Percentiles rank a stretch among this genome's conserved stretches.
Conservation (phyloP, 2,113 vertebrate species). For the Rhinopithecus roxellana region DNA sequence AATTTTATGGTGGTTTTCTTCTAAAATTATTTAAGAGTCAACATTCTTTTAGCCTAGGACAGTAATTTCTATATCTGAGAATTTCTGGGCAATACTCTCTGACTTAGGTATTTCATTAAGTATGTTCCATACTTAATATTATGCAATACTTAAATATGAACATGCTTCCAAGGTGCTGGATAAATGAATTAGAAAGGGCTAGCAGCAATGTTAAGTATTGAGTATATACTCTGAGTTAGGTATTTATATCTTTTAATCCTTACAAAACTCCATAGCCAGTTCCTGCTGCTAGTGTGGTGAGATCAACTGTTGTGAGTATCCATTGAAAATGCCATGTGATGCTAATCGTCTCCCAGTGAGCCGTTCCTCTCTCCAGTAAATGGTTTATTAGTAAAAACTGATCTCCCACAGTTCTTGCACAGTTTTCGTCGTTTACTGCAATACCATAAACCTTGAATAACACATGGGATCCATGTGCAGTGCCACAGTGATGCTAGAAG, state of each 20-base stretch:
- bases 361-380: neutral
- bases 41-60: neutral
- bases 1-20: neutral
- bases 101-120: too few species aligned
- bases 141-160: neutral
- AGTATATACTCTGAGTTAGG: neutral
- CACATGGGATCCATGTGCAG: neutral
- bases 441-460: neutral
- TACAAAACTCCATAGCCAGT: neutral
- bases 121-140: neutral
- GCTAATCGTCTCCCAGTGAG: neutral
- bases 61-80: neutral
- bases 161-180: neutral
- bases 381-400: neutral
- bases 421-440: neutral
- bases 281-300: too few species aligned
- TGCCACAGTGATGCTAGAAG: neutral
- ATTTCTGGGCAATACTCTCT: neutral
- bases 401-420: neutral
- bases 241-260: neutral
- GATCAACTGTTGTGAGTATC: neutral
- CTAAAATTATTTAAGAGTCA: neutral
- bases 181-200: neutral
- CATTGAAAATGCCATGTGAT: neutral
- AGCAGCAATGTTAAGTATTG: neutral